phyloP scores from a whole-genome alignment of 2,888 invertebrate genomes.

The Drosophila peninsularis region DNA sequence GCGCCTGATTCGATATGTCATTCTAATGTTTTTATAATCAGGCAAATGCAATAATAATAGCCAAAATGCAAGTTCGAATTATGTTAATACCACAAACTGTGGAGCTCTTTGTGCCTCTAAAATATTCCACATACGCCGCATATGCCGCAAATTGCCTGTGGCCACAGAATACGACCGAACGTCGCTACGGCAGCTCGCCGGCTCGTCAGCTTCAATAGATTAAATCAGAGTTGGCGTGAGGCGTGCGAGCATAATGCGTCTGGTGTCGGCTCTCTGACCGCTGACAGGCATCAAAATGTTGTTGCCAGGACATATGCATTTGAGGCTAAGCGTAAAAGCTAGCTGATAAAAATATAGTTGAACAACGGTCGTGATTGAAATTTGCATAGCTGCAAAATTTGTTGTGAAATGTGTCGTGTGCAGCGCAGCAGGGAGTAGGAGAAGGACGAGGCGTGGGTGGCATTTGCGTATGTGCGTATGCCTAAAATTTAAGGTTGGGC shows the following conservation, averaged over 20 bases:
- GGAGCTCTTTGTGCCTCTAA: slow-evolving; percentile 21
- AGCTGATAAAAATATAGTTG: slow-evolving; percentile 55
- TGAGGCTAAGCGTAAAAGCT: slow-evolving; percentile 45
- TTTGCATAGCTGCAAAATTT: slow-evolving; percentile 59
- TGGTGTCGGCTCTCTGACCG: slow-evolving; percentile 33
- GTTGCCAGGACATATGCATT: slow-evolving; percentile 52
- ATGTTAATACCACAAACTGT: slow-evolving; percentile 32
- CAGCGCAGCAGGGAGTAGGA: slow-evolving; percentile 11
- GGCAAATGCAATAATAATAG: slow-evolving; percentile 38
- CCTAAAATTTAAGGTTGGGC: slow-evolving; percentile 39
- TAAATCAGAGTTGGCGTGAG: slow-evolving; percentile 39
- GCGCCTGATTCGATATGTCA: not conserved
- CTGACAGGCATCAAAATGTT: slow-evolving; percentile 34
- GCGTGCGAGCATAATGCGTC: slow-evolving; percentile 30
- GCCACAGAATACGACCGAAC: slow-evolving; percentile 22
- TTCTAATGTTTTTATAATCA: slow-evolving; percentile 42
- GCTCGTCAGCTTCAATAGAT: slow-evolving; percentile 28
- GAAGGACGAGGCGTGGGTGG: not conserved
- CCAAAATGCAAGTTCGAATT: slow-evolving; percentile 38
- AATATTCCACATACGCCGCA: slow-evolving; percentile 41
- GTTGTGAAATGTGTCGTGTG: slow-evolving; percentile 44
- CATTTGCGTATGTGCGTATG: slow-evolving; percentile 21
- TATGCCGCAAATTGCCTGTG: slow-evolving; percentile 42
- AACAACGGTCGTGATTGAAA: slow-evolving; percentile 65
- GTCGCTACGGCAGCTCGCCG: not conserved